Evolutionary conservation across 2,888 invertebrate genomes (phyloP).

Genomic region (Cephonodes hylas): DNA sequence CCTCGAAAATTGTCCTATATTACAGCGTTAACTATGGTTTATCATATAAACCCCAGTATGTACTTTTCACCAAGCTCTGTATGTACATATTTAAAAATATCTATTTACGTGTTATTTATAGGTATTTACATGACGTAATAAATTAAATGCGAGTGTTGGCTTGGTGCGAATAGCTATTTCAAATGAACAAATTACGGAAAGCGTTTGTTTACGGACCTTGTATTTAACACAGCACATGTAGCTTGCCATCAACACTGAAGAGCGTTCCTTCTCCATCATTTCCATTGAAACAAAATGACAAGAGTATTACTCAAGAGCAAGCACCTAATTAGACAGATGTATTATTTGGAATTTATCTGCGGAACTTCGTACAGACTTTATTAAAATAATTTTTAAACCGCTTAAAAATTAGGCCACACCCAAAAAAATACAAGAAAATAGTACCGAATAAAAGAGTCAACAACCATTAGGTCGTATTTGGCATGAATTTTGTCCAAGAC

Average conservation of each 20-base stretch:
- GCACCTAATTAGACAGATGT: background rate
- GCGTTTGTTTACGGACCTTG: background rate
- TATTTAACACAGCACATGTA: background rate
- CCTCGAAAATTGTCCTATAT: constrained; percentile 58
- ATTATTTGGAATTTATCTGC: background rate
- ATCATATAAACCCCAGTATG: constrained; percentile 70
- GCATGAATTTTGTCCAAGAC: too few relatives aligned
- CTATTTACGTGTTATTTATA: constrained; percentile 32
- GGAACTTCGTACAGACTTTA: background rate
- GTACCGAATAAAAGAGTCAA: too few relatives aligned
- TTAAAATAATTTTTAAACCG: too few relatives aligned
- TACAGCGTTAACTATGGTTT: constrained; percentile 60
- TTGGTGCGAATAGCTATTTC: constrained; percentile 15
- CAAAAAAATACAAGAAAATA: too few relatives aligned
- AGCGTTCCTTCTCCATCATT: constrained; percentile 7
- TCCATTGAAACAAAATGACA: constrained; percentile 2
- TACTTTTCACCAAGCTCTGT: constrained; percentile 58
- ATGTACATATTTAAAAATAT: constrained; percentile 50
- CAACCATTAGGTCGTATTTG: too few relatives aligned
- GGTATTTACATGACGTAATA: constrained; percentile 44
- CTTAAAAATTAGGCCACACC: too few relatives aligned
- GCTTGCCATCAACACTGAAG: background rate
- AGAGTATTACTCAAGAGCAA: constrained; percentile 4
- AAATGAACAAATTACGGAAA: background rate
- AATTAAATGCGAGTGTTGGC: constrained; percentile 56